Evolutionary conservation across 53 echinoderm and acorn worm genomes (phyloP).

Genomic region (Crossaster papposus): DNA sequence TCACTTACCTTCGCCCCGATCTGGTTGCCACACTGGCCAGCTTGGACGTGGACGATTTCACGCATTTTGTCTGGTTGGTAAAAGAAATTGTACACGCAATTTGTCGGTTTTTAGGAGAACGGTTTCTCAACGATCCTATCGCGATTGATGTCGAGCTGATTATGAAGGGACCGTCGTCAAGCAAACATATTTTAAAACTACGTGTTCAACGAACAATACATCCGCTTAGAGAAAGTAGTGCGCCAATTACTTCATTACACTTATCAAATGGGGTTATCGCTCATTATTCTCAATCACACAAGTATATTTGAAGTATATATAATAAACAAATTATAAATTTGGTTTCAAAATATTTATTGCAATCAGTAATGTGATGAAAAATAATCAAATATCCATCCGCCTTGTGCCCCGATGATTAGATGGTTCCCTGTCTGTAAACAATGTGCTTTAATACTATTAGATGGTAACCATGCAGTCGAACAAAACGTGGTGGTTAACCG

Average conservation of each 20-base stretch:
- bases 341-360: no score
- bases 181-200: not conserved
- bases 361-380: no score
- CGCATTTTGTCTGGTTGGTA: conserved; percentile 71
- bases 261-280: not conserved
- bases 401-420: no score
- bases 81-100: not conserved
- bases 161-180: not conserved
- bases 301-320: no score
- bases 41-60: conserved; percentile 95
- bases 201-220: not conserved
- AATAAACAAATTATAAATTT: no score
- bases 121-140: not conserved
- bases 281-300: no score
- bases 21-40: conserved; percentile 96
- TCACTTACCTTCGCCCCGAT: conserved; percentile 92
- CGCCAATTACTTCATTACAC: not conserved
- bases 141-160: not conserved
- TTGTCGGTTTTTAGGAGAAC: not conserved
- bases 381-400: no score
- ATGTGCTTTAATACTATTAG: no score
- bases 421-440: no score
- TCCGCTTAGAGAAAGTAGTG: not conserved
- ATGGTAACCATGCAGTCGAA: no score
- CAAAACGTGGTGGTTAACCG: no score